phyloP scores from a whole-genome alignment of 2,797 vertebrate species.

The Manis crassicaudata region DNA sequence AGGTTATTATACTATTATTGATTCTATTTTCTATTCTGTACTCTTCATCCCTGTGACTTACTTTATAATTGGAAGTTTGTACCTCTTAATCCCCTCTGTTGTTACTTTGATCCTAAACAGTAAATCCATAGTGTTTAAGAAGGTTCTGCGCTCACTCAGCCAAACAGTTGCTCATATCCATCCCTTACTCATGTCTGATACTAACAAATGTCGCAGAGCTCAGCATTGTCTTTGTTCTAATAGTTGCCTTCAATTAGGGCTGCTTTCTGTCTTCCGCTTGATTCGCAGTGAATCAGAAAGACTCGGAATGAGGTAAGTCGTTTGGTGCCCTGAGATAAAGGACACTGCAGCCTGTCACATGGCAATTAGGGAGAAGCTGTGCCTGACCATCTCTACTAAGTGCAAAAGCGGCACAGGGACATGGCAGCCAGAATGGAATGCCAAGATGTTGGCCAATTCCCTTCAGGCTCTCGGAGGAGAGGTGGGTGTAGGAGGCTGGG shows the following conservation, averaged over 20 bases:
- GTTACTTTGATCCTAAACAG: neutral
- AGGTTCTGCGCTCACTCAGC: neutral
- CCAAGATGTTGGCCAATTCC: neutral
- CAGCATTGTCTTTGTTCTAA: conserved; percentile 7
- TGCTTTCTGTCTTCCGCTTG: conserved; percentile 39
- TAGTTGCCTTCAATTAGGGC: conserved; percentile 24
- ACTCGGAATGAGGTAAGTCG: conserved; percentile 41
- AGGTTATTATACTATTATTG: too few species aligned
- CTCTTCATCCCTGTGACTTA: too few species aligned
- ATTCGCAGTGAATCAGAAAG: conserved; percentile 53
- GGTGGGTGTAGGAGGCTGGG: neutral
- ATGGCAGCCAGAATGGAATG: conserved; percentile 25
- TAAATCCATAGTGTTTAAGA: neutral
- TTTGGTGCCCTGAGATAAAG: conserved; percentile 48
- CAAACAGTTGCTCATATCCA: neutral
- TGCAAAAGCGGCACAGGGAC: neutral
- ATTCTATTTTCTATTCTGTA: too few species aligned
- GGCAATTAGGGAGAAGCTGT: neutral
- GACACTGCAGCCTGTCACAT: neutral
- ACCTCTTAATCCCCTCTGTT: neutral
- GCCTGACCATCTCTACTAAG: neutral
- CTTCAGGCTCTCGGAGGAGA: neutral
- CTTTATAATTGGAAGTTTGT: too few species aligned
- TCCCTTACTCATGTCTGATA: conserved; percentile 25
- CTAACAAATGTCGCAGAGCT: conserved; percentile 3